phyloP scores from a whole-genome alignment of 2,888 invertebrate genomes.

The Agrochola lota region DNA sequence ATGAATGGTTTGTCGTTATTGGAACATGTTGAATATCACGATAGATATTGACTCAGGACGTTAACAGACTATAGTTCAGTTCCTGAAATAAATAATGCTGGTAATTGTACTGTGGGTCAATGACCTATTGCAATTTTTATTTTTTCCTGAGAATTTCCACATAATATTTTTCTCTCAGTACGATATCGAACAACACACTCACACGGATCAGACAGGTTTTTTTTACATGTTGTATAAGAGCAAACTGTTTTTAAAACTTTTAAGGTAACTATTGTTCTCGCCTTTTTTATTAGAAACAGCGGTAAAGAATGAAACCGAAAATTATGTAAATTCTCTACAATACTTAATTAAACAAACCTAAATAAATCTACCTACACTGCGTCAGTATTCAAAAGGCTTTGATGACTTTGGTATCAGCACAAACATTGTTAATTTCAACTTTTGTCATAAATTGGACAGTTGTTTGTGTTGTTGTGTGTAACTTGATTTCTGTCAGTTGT shows the following conservation, averaged over 20 bases:
- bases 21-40: no score
- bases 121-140: no score
- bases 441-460: slow-evolving; percentile 40
- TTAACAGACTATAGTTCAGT: no score
- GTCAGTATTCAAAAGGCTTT: slow-evolving; percentile 15
- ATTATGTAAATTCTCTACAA: slow-evolving; percentile 2
- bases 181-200: no score
- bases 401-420: slow-evolving; percentile 23
- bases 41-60: no score
- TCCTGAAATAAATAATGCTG: no score
- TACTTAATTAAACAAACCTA: slow-evolving; percentile 13
- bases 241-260: neutral
- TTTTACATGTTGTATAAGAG: neutral
- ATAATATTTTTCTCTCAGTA: no score
- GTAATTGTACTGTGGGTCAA: no score
- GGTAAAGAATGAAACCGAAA: neutral
- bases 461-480: slow-evolving; percentile 23
- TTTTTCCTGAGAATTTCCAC: no score
- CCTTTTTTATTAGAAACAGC: neutral
- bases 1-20: no score
- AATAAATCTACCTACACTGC: slow-evolving; percentile 2
- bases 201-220: no score
- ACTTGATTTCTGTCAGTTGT: slow-evolving; percentile 9
- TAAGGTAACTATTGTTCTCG: neutral
- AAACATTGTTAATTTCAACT: slow-evolving; percentile 41